A percentile compares a stretch with the other conserved stretches of the same genome.
Conservation (phyloP, 2,113 vertebrate genomes). For the Oceanodroma tethys region DNA sequence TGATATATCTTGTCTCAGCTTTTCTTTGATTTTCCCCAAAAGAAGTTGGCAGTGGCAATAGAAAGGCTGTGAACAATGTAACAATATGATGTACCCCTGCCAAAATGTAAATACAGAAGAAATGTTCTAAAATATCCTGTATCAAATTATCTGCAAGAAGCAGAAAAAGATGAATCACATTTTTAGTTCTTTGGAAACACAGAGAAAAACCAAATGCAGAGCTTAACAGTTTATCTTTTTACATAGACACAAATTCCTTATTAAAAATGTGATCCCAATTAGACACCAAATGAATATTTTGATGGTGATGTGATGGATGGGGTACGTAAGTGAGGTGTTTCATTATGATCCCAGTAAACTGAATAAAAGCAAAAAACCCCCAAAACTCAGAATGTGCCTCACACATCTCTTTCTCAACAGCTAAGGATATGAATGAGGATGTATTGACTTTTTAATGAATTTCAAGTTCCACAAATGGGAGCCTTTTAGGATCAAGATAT, state of each 20-base stretch:
- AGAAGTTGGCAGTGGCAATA: slow-evolving; percentile 57
- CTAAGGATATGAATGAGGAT: background rate
- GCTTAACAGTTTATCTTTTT: background rate
- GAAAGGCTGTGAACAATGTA: slow-evolving; percentile 63
- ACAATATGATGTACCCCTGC: slow-evolving; percentile 21
- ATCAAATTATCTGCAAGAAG: slow-evolving; percentile 64
- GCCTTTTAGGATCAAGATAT: background rate
- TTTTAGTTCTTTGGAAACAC: slow-evolving; percentile 35
- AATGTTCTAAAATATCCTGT: slow-evolving; percentile 48
- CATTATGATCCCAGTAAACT: background rate
- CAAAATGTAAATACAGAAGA: slow-evolving; percentile 70
- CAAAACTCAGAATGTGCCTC: background rate
- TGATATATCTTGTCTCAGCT: slow-evolving; percentile 60
- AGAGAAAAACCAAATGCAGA: slow-evolving; percentile 46
- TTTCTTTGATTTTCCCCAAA: slow-evolving; percentile 68
- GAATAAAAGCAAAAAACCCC: background rate
- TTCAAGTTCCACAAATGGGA: background rate
- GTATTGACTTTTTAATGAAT: background rate
- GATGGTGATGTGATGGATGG: background rate
- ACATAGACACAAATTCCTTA: background rate
- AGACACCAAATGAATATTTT: background rate
- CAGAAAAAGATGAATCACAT: slow-evolving; percentile 33
- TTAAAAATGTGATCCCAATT: background rate
- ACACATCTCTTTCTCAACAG: background rate
- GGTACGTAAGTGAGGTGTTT: background rate